Percentiles rank a stretch among this genome's conserved stretches.
Evolutionary conservation across 2,113 vertebrate genomes (phyloP).

Genomic region (Kryptolebias marmoratus): DNA sequence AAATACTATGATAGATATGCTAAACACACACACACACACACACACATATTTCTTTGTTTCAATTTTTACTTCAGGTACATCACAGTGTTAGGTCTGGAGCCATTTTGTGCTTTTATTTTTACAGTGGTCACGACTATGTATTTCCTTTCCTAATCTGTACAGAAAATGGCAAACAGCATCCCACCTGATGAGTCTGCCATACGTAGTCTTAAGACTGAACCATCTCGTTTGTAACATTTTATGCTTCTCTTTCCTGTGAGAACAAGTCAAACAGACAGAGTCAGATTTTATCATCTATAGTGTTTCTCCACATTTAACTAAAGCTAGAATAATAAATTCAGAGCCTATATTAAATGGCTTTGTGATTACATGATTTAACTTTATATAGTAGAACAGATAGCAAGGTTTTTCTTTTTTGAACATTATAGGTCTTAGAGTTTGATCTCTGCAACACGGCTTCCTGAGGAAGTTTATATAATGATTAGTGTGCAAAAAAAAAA

Average conservation of each 20-base stretch:
- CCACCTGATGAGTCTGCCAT: neutral
- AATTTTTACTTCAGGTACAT: constrained; percentile 17
- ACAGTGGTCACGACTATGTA: constrained; percentile 4
- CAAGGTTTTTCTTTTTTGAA: neutral
- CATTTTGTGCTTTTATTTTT: neutral
- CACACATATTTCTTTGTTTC: neutral
- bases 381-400: neutral
- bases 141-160: neutral
- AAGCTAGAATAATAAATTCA: neutral
- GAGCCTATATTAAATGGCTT: neutral
- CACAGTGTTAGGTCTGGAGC: neutral
- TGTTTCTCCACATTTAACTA: constrained; percentile 33
- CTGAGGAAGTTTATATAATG: constrained; percentile 3
- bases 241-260: neutral
- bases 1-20: constrained; percentile 14
- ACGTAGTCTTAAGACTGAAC: constrained; percentile 22
- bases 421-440: neutral
- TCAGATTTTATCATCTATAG: constrained; percentile 1
- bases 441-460: neutral
- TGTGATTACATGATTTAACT: neutral
- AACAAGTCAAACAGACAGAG: neutral
- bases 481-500: neutral
- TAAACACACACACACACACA: neutral
- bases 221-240: constrained; percentile 20
- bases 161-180: neutral